Base-by-base conservation (phyloP, 1,140 invertebrate genomes). In the Trichogramma pretiosum region DNA sequence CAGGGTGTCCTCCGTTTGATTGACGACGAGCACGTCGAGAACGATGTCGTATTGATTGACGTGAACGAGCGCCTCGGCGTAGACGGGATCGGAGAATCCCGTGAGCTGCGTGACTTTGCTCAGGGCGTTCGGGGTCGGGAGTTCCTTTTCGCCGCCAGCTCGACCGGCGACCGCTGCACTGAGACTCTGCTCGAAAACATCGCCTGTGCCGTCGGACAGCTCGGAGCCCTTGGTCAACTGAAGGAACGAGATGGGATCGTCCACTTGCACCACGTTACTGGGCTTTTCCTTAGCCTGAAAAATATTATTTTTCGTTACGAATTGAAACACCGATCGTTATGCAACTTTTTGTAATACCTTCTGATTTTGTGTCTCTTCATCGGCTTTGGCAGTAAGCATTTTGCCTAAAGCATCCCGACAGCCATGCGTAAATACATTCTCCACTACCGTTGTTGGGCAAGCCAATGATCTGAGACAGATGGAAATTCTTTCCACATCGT, bases 1-100 rank as follows among this genome's bases (percentile, higher is more conserved):
- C 40, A 99, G 74, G 1, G 95, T 99, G 64, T 99, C 95, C 48
- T 78, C 77, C 66, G 97, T 99, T 74, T 99, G 96, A 73, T 99
- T 99, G 1, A 99, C 96, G 53, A 99, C 85, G 8, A 97, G 75
- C 14, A 97, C 92, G 70, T 97, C 93, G n/a, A 97, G 74, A 26
- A 95, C 90, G 60, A 98, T 96, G 60, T 97, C 93, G 67, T 98
- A 99, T 70, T 99, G 95, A 73, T 99, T 99, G 40, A 99, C 95
- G 68, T 99, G 87, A 0, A 99, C 95, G 64, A 99, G 94, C 17
- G 96, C 95, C 74, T 99, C 97, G 10, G 95, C 89, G 71, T 99
- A 99, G 32, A 99, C 93, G 0, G 97, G 95, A 75, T 99, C 97
- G 1, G 93, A 97, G 72, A 98, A 98, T 16, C 96, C 97, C n/a